Evolutionary conservation across 2,888 invertebrate genomes (phyloP), one percentile per base, ranked within the genome.

Genomic region (Amblyteles armatorius): DNA sequence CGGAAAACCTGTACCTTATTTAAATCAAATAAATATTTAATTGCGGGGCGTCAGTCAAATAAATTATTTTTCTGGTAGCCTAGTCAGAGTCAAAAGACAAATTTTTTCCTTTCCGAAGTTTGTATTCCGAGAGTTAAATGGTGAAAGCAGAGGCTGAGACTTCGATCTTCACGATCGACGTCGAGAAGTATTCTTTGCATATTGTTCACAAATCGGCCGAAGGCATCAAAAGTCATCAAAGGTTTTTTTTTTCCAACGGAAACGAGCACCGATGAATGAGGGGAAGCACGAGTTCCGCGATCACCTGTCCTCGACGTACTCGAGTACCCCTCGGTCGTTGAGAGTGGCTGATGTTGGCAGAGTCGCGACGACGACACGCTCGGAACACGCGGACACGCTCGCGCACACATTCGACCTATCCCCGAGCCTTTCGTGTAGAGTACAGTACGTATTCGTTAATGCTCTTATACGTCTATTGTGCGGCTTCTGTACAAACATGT

Each of bases 401-500:
- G 60, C n/a, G 29, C 76, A 71, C 40, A 52, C 33, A 9, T 44
- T 36, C 74, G 19, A 60, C 69, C 60, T 52, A 40, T 65, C 36
- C 55, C 55, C 65, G 69, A 68, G 69, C 52, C 73, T 69, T 79
- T 68, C 29, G 22, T 82, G 80, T 67, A 81, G 74, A 78, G 48
- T 67, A 83, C 73, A 85, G 85, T 87, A 81, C 80, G 88, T 90
- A 91, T 90, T 91, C 88, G 90, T 91, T 90, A 91, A 91, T 91
- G 90, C 88, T 85, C 84, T 85, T 86, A 86, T 88, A 87, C 89
- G 88, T 88, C 90, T 90, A 90, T 91, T 90, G 87, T 89, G 90
- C 88, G 90, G 91, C 89, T 90, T 91, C 90, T 90, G 89, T 91
- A 90, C 91, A 92, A 92, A 92, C 92, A 91, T 90, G 91, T 92